Evolutionary conservation across 2,888 invertebrate genomes (phyloP), one percentile per base, ranked within the genome.

Genomic region (Dioctria rufipes): DNA sequence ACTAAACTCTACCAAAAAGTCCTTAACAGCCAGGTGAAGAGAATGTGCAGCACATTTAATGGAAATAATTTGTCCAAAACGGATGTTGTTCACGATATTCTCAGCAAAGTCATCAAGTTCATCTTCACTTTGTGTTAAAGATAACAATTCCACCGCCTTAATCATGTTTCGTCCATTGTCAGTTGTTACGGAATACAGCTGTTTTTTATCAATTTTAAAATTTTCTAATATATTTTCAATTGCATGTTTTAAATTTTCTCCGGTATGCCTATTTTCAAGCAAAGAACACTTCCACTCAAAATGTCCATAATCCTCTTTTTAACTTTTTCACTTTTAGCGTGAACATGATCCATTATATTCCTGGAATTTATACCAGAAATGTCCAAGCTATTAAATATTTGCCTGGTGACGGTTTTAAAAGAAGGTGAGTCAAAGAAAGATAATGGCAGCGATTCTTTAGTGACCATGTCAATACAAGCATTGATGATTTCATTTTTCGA

Each of bases 81-180:
- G n/a, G n/a, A n/a, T n/a, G 25, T 25, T 25, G 25, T 25, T 25
- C 25, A 25, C 2, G 25, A 25, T 25, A 25, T 25, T 25, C 25
- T 25, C 25, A 58, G 58, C 5, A 58, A 58, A 58, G 11, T 58
- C 11, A 5, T 58, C 58, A 6, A 58, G 25, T 5, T 2, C 58
- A 58, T 58, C 5, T 58, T 58, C 58, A 58, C 11, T 8, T 4
- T 8, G 5, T 58, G 11, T 2, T 13, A 11, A 6, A 58, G 58
- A 58, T 8, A 58, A 13, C 11, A 58, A 58, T 58, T 58, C 11
- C 5, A 58, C 58, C 8, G 58, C n/a, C 58, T 58, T 58, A 8
- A 58, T 8, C 5, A 58, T 58, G 25, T 58, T 58, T 58, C 58
- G 58, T n/a, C 58, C 58, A 58, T 58, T 58, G 58, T 58, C 58